A percentile compares a stretch with the other conserved stretches of the same genome.
phyloP scores from a whole-genome alignment of 2,797 vertebrate species.

The Darevskia mixta region DNA sequence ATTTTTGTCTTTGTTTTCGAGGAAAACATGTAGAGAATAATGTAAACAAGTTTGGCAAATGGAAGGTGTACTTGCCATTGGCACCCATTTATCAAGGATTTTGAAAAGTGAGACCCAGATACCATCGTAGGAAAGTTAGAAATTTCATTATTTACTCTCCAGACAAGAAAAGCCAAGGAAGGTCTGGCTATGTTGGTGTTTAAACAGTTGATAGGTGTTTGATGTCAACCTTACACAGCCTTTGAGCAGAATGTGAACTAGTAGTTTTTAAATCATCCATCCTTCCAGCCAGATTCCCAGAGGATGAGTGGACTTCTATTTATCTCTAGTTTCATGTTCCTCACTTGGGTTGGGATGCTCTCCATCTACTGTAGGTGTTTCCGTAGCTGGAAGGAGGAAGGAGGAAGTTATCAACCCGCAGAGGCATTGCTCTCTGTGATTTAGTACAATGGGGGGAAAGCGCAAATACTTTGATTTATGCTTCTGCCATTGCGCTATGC shows the following conservation, averaged over 20 bases:
- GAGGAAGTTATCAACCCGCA: neutral
- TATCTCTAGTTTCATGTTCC: neutral
- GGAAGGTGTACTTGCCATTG: conserved; percentile 46
- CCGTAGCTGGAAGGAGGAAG: neutral
- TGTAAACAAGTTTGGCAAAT: conserved; percentile 32
- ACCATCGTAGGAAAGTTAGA: conserved; percentile 68
- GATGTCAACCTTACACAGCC: neutral
- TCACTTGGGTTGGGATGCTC: neutral
- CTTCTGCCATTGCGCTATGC: conserved; percentile 30
- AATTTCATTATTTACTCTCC: conserved; percentile 72
- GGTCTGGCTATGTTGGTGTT: conserved; percentile 21
- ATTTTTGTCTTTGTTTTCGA: conserved; percentile 22
- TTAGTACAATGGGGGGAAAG: rapidly evolving
- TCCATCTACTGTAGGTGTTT: neutral
- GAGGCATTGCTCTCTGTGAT: neutral
- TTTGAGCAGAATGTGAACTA: neutral
- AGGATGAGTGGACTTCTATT: neutral
- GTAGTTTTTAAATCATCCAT: neutral
- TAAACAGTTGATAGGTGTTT: too few species aligned
- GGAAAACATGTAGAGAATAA: conserved; percentile 46
- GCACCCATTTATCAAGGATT: conserved; percentile 50
- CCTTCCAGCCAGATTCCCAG: neutral
- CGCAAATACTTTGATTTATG: conserved; percentile 50
- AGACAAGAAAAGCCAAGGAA: conserved; percentile 64
- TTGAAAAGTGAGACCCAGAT: conserved; percentile 66